phyloP scores from a whole-genome alignment of 1,140 invertebrate species.

The Philopotamus ludificatus region DNA sequence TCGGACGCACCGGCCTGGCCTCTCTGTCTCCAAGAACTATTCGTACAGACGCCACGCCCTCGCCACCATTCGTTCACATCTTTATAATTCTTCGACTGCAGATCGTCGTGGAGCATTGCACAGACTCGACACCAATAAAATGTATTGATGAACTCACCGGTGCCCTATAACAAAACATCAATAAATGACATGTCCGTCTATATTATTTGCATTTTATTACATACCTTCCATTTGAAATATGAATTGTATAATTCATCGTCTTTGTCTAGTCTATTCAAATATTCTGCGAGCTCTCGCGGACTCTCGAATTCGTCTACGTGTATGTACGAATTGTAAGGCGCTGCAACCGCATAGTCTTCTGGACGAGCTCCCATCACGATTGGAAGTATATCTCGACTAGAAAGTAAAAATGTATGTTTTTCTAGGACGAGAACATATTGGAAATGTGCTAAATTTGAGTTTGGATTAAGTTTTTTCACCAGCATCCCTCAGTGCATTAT shows the following conservation, averaged over 20 bases:
- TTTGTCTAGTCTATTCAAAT: slow-evolving; percentile 78
- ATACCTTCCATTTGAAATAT: slow-evolving; percentile 86
- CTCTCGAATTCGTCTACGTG: slow-evolving; percentile 93
- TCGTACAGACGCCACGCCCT: slow-evolving; percentile 69
- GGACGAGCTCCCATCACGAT: slow-evolving; percentile 94
- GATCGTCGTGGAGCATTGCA: slow-evolving; percentile 78
- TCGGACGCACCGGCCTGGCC: neutral
- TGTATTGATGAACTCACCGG: slow-evolving; percentile 92
- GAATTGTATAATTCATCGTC: slow-evolving; percentile 89
- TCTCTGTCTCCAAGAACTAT: slow-evolving; percentile 62
- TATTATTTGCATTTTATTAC: neutral
- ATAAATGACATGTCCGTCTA: neutral
- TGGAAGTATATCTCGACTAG: slow-evolving; percentile 84
- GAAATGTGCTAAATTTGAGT: too few relatives aligned
- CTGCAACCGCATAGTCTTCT: slow-evolving; percentile 82
- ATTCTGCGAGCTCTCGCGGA: slow-evolving; percentile 79
- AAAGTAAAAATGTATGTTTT: slow-evolving; percentile 38
- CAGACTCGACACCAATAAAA: slow-evolving; percentile 95
- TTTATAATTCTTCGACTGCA: slow-evolving; percentile 65
- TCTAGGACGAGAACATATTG: neutral
- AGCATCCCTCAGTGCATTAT: too few relatives aligned
- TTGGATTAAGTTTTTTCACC: too few relatives aligned
- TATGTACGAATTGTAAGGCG: slow-evolving; percentile 86
- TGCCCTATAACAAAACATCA: slow-evolving; percentile 68
- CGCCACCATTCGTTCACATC: slow-evolving; percentile 89